Conservation (phyloP, 2,888 invertebrate species). For the Noctua fimbriata region DNA sequence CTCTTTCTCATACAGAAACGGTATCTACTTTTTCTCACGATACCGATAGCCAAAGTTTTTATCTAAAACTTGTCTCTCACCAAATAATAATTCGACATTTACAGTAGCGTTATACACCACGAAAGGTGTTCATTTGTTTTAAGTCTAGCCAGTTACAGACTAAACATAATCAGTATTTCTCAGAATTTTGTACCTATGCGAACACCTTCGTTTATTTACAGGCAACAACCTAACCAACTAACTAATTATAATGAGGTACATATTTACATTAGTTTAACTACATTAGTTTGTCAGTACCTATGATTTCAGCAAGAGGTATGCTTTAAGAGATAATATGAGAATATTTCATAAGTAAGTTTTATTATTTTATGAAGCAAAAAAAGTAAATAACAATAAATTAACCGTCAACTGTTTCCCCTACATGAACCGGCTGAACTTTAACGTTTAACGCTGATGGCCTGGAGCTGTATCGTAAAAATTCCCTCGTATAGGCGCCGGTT, state of each 20-base stretch:
- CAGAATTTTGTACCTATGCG: not conserved
- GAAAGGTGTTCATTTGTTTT: not conserved
- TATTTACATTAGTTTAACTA: too few relatives aligned
- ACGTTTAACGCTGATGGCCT: conserved; percentile 58
- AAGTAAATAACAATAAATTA: conserved; percentile 35
- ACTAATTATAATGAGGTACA: not conserved
- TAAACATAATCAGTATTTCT: not conserved
- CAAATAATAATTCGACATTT: not conserved
- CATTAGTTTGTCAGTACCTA: not conserved
- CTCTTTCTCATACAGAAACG: not conserved
- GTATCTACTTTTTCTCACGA: not conserved
- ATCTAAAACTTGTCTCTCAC: not conserved
- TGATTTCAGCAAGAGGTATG: not conserved
- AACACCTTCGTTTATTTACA: conserved; percentile 10
- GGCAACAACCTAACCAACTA: not conserved
- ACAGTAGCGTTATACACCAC: not conserved
- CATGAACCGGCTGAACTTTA: conserved; percentile 56
- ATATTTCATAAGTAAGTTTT: conserved; percentile 11
- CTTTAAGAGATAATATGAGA: not conserved
- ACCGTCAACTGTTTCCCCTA: conserved; percentile 45
- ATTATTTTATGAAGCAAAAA: conserved; percentile 30
- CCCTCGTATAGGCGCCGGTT: conserved; percentile 77
- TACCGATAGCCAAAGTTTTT: not conserved
- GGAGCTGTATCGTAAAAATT: conserved; percentile 76
- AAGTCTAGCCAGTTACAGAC: not conserved